These are phyloP conservation scores for Sipunculus nudus DNA, from an alignment of 2,888 invertebrate genomes.

Conservation along the genomic window DNA sequence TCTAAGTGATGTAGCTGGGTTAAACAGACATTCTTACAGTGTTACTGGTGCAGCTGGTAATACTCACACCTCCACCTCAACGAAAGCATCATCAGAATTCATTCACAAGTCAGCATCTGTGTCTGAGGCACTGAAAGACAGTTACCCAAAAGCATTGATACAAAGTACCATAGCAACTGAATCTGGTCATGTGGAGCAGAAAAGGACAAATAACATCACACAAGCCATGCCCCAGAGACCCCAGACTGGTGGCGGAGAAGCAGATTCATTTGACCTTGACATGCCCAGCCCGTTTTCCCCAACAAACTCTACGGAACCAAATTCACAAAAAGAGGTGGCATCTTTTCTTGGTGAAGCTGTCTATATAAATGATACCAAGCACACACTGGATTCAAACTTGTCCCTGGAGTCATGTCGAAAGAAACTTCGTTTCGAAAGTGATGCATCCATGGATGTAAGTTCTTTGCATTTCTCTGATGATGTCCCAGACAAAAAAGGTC, in stretches of 20 bases:
- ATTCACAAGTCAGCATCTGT: too few relatives aligned
- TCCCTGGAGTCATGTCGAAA: not conserved
- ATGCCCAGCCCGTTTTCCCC: conserved; percentile 38
- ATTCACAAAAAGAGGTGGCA: too few relatives aligned
- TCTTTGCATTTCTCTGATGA: not conserved
- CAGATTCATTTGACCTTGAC: conserved; percentile 55
- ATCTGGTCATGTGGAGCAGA: not conserved
- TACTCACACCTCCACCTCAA: too few relatives aligned
- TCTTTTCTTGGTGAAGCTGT: not conserved
- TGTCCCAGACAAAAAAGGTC: not conserved
- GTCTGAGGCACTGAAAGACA: too few relatives aligned
- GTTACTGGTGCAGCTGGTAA: too few relatives aligned
- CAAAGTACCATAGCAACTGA: not conserved
- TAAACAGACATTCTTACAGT: too few relatives aligned
- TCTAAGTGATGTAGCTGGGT: too few relatives aligned
- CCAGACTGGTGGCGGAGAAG: not conserved
- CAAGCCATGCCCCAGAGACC: not conserved
- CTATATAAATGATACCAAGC: not conserved
- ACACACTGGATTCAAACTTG: not conserved
- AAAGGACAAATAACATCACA: not conserved
- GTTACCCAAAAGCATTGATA: not conserved
- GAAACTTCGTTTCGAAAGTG: not conserved
- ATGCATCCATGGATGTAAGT: not conserved
- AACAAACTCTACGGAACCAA: conserved; percentile 1
- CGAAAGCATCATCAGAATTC: too few relatives aligned